Base-by-base conservation (phyloP, 1,140 invertebrate genomes). In the Caerostris extrusa region DNA sequence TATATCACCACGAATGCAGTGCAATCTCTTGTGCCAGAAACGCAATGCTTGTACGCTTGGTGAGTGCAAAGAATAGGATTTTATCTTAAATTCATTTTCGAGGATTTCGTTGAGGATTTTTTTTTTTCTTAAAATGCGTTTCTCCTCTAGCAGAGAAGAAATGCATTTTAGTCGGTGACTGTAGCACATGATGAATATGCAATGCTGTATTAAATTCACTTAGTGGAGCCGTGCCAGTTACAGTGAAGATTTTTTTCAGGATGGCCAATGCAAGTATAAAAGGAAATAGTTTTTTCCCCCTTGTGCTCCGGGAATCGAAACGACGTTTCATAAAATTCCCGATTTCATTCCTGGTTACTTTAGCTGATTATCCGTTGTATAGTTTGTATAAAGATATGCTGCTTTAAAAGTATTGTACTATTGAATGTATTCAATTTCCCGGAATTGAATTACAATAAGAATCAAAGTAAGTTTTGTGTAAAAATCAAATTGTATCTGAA, bases 181-280 rank as follows among this genome's bases (percentile, higher is more conserved):
- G 50, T 34, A 77, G 50, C 6, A 71, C 87, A 64, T 89, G 87
- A 89, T 89, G 87, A 89, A 89, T 89, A 89, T 89, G 57, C 87
- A 89, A 50, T 89, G 67, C 12, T n/a, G 60, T 34, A 53, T 60
- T 55, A 71, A 69, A 89, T 69, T 89, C 87, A 55, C 50, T 89
- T 55, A 89, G n/a, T 71, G 34, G 53, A 89, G 64, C 60, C 10
- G n/a, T n/a, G n/a, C n/a, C n/a, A n/a, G n/a, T n/a, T n/a, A n/a
- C n/a, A n/a, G n/a, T n/a, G n/a, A n/a, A n/a, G n/a, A n/a, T n/a
- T n/a, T n/a, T n/a, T n/a, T n/a, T n/a, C n/a, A n/a, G n/a, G n/a
- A n/a, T n/a, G n/a, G n/a, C n/a, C n/a, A 77, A 77, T 77, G 69
- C 50, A 77, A 77, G 50, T 77, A 77, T 77, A 77, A 10, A 53